phyloP scores from a whole-genome alignment of 2,888 invertebrate species.

The Acrobeloides nanus region DNA sequence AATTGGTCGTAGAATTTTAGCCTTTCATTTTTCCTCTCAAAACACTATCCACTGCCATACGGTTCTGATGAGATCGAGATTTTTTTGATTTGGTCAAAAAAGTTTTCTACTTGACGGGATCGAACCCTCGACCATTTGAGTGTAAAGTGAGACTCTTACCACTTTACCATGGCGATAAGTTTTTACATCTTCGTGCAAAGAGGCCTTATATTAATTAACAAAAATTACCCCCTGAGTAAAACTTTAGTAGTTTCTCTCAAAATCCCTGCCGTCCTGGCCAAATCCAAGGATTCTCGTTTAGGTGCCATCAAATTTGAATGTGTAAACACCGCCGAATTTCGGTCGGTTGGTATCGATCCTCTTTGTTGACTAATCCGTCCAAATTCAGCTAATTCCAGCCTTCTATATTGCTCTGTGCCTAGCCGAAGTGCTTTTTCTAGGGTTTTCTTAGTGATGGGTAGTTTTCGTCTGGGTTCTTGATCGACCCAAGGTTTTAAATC shows the following conservation, averaged over 20 bases:
- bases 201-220: no score
- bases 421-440: conserved; percentile 46
- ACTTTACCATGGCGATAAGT: not conserved
- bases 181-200: not conserved
- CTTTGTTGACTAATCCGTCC: conserved; percentile 13
- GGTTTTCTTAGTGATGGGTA: conserved; percentile 49
- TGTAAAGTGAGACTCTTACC: conserved; percentile 1
- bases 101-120: no score
- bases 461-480: conserved; percentile 36
- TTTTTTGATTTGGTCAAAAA: no score
- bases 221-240: conserved; percentile 41
- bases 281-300: conserved; percentile 48
- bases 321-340: conserved; percentile 34
- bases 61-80: no score
- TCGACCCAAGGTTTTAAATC: no score
- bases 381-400: conserved; percentile 39
- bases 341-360: conserved; percentile 9
- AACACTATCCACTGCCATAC: no score
- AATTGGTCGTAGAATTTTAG: no score
- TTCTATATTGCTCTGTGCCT: conserved; percentile 41
- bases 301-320: conserved; percentile 50
- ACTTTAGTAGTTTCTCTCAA: conserved; percentile 50
- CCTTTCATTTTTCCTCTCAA: no score
- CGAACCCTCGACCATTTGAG: no score
- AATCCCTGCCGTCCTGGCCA: conserved; percentile 45